Evolutionary conservation across 2,797 vertebrate genomes (phyloP), one percentile per base, ranked within the genome.

Genomic region (Coracias cyanogaster): DNA sequence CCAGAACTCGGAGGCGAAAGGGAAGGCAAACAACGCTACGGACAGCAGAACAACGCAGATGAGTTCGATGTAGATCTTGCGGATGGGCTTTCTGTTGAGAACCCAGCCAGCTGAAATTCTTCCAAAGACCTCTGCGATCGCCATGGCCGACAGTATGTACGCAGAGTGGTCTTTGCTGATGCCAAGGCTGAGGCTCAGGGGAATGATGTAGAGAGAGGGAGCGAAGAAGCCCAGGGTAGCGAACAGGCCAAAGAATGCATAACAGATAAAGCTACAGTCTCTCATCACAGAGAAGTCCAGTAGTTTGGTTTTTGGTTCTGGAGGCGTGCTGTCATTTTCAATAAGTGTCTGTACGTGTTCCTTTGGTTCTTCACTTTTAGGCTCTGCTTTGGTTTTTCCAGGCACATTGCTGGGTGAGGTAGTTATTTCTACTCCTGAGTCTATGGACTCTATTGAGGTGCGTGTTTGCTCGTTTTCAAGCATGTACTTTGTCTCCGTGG

Each of bases 201-300:
- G 98, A 4, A 99, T 99, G 96, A 99, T 96, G 96, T 99, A 99
- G 46, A 99, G 97, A 12, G 98, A 98, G 3, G 99, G 99, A 6
- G 99, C 99, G 0, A 99, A 99, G 98, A 99, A 99, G 55, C 99
- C 99, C 58, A 99, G 97, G 1, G 99, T 99, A 90, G 99, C 99
- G 12, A 99, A 99, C 21, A 99, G 98, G 48, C 99, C 99, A 13
- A 99, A 99, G 26, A 99, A 91, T 29, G 99, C 98, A 9, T 99
- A 99, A 60, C 98, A 98, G 61, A 99, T 99, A 91, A 99, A 99
- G 94, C 98, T 98, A 81, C 87, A 85, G 87, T 99, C 99, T 93
- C 86, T 98, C 94, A 99, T 98, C 91, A 99, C 96, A 7, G 99
- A 99, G 79, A 99, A 99, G 98, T 99, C 99, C 49, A 99, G 84